phyloP scores from a whole-genome alignment of 2,888 invertebrate genomes.

The Ophioninae sp. region DNA sequence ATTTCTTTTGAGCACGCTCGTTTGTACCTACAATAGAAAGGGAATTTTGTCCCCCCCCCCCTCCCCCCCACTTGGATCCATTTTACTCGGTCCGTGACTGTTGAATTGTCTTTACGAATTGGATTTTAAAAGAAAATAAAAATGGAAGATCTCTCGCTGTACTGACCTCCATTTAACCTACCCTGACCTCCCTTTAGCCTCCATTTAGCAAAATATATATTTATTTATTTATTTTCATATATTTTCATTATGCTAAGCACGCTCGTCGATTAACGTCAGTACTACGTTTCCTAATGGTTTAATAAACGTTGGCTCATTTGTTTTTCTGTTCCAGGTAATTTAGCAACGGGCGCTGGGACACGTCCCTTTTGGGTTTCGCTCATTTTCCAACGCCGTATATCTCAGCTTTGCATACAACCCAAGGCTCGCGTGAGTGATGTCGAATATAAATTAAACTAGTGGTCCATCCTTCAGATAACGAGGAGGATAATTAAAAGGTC shows the following conservation, averaged over 20 bases:
- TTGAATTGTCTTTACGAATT: neutral
- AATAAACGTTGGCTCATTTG: constrained; percentile 58
- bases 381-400: neutral
- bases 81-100: neutral
- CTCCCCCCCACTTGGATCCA: too few species aligned
- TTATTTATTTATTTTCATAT: neutral
- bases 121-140: neutral
- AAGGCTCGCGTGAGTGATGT: constrained; percentile 64
- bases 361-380: constrained; percentile 17
- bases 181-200: neutral
- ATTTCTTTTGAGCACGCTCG: constrained; percentile 5
- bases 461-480: neutral
- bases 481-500: neutral
- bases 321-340: constrained; percentile 70
- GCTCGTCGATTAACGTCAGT: constrained; percentile 57
- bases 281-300: constrained; percentile 53
- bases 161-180: neutral
- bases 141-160: neutral
- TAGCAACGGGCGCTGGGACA: constrained; percentile 42
- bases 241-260: constrained; percentile 38
- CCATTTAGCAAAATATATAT: neutral
- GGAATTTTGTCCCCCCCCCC: neutral
- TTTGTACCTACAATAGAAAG: constrained; percentile 13
- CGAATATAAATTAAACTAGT: constrained; percentile 49
- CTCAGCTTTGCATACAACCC: neutral